Evolutionary conservation across 1,140 invertebrate genomes (phyloP).

Genomic region (Luehdorfia chinensis): DNA sequence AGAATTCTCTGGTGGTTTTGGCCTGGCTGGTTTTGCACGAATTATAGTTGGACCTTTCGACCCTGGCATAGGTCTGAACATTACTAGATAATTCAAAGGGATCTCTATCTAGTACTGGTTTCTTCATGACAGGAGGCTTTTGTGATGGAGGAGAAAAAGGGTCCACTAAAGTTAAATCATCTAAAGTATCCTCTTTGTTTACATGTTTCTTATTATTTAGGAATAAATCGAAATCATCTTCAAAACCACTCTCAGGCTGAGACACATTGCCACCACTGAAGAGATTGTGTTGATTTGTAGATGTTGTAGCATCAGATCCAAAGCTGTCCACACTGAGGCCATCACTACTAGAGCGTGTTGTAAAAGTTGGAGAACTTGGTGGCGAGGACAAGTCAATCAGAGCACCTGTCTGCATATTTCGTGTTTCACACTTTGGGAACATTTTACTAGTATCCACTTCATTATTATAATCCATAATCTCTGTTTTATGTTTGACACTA

Average conservation of each 20-base stretch:
- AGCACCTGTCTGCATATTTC: conserved; percentile 64
- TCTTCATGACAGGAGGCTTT: conserved; percentile 51
- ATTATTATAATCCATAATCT: conserved; percentile 57
- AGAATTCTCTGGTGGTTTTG: conserved; percentile 80
- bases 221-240: conserved; percentile 85
- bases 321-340: conserved; percentile 85
- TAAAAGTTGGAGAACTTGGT: conserved; percentile 84
- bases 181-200: conserved; percentile 72
- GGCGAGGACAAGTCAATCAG: conserved; percentile 82
- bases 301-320: conserved; percentile 83
- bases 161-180: conserved; percentile 64
- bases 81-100: conserved; percentile 63
- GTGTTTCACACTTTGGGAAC: conserved; percentile 68
- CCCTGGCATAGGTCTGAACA: conserved; percentile 38
- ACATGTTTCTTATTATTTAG: conserved; percentile 68
- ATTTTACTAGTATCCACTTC: conserved; percentile 61
- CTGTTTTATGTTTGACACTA: conserved; percentile 30
- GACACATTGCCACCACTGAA: conserved; percentile 82
- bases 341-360: conserved; percentile 84
- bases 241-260: conserved; percentile 86
- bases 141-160: conserved; percentile 65
- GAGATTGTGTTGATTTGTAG: conserved; percentile 75
- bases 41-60: conserved; percentile 83
- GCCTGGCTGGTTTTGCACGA: conserved; percentile 85
- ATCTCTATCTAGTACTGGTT: conserved; percentile 43